These are phyloP conservation scores for Malurus cyaneus DNA, from an alignment of 2,113 vertebrate genomes.

Conservation along the genomic window DNA sequence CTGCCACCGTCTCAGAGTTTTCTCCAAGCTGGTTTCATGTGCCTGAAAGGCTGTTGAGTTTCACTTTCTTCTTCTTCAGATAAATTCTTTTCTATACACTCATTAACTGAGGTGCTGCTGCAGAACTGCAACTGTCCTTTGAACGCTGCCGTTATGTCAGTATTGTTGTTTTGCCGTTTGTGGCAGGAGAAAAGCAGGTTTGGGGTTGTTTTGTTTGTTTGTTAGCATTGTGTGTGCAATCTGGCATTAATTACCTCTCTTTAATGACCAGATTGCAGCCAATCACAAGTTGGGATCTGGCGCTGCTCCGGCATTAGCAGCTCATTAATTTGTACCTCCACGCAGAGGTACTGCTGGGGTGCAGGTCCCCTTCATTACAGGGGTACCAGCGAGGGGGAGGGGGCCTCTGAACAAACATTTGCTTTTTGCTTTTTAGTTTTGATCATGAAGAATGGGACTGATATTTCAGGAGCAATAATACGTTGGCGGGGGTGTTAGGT, in stretches of 20 bases:
- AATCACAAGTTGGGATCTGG: conserved; percentile 27
- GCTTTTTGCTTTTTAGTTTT: not conserved
- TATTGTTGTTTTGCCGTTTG: conserved; percentile 47
- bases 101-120: conserved; percentile 48
- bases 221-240: conserved; percentile 56
- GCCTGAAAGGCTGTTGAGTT: conserved; percentile 47
- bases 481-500: not conserved
- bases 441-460: not conserved
- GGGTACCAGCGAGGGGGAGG: not conserved
- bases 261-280: conserved; percentile 49
- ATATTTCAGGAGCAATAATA: not conserved
- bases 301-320: conserved; percentile 16
- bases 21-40: conserved; percentile 49
- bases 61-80: conserved; percentile 51
- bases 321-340: conserved; percentile 26
- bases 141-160: conserved; percentile 52
- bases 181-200: conserved; percentile 54
- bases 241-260: conserved; percentile 67
- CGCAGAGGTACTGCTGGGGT: not conserved
- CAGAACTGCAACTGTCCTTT: conserved; percentile 49
- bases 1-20: conserved; percentile 30
- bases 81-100: conserved; percentile 50
- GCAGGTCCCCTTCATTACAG: not conserved
- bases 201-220: conserved; percentile 58
- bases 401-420: not conserved